These are phyloP conservation scores for Gymnobelideus leadbeateri DNA, from an alignment of 2,113 vertebrate species.

Conservation along the genomic window DNA sequence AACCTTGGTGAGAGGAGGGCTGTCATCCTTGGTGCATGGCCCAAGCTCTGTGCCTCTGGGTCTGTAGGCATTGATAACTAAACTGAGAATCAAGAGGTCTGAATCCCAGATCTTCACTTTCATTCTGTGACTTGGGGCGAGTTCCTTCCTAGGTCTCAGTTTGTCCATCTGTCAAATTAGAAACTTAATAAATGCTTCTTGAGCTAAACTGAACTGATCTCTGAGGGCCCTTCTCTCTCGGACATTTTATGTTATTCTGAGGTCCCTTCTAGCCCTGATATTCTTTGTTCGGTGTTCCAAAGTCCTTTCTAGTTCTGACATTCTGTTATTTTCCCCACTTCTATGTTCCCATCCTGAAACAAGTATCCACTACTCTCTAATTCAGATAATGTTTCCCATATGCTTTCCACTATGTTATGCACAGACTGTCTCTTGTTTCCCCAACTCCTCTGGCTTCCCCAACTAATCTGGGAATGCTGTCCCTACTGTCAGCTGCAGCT, in stretches of 20 bases:
- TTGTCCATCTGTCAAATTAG: not conserved
- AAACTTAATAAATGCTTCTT: not conserved
- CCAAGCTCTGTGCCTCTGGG: not conserved
- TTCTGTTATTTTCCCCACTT: not conserved
- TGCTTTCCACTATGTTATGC: not conserved
- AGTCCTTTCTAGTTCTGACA: not conserved
- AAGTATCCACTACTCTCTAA: not conserved
- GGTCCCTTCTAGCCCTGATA: not conserved
- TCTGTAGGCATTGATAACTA: not conserved
- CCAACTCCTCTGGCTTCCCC: not conserved
- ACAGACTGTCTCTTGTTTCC: not conserved
- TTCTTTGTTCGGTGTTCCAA: not conserved
- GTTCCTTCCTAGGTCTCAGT: not conserved
- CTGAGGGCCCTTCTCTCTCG: not conserved
- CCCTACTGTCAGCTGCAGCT: not conserved
- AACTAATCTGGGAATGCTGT: not conserved
- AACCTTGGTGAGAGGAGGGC: not conserved
- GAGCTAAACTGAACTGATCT: not conserved
- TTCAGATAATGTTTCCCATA: constrained; percentile 6
- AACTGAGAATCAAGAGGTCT: not conserved
- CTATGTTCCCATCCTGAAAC: not conserved
- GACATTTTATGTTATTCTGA: not conserved
- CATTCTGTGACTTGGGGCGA: not conserved
- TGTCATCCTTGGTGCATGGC: not conserved
- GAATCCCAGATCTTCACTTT: not conserved